A percentile compares a stretch with the other conserved stretches of the same genome.
These are phyloP conservation scores for Ariolimax columbianus DNA, from an alignment of 2,888 invertebrate species.

Conservation along the genomic window DNA sequence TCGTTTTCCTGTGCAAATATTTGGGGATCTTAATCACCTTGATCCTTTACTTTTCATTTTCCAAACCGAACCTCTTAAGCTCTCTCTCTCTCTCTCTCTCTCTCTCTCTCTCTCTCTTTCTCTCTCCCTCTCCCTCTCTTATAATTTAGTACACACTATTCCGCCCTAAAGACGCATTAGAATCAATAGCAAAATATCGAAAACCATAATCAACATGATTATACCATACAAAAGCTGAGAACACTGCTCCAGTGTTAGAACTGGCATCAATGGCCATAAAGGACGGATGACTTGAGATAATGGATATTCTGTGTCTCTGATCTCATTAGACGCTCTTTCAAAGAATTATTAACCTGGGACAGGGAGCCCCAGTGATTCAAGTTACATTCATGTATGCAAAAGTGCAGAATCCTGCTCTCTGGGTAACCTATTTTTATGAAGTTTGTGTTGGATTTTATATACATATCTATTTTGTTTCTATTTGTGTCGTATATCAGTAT, in stretches of 20 bases:
- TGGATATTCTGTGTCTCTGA: slow-evolving; percentile 16
- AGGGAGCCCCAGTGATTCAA: neutral
- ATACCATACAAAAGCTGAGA: neutral
- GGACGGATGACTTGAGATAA: slow-evolving; percentile 8
- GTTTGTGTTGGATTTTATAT: too few relatives aligned
- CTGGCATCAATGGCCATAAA: neutral
- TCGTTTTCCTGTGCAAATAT: too few relatives aligned
- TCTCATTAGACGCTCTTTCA: slow-evolving; percentile 13
- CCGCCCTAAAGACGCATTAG: neutral
- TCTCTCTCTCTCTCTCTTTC: neutral
- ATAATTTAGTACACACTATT: neutral
- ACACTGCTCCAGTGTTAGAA: neutral
- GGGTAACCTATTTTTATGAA: too few relatives aligned
- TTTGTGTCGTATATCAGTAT: too few relatives aligned
- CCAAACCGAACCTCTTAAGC: neutral
- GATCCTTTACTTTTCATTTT: too few relatives aligned
- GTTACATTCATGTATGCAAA: neutral
- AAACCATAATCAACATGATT: neutral
- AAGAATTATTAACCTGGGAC: neutral
- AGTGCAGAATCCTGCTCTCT: neutral
- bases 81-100: neutral
- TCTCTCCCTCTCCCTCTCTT: neutral
- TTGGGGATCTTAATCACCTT: too few relatives aligned
- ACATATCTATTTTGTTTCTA: too few relatives aligned
- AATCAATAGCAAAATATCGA: neutral